These are phyloP conservation scores for Istiophorus platypterus DNA, from an alignment of 2,113 vertebrate species.

Conservation along the genomic window DNA sequence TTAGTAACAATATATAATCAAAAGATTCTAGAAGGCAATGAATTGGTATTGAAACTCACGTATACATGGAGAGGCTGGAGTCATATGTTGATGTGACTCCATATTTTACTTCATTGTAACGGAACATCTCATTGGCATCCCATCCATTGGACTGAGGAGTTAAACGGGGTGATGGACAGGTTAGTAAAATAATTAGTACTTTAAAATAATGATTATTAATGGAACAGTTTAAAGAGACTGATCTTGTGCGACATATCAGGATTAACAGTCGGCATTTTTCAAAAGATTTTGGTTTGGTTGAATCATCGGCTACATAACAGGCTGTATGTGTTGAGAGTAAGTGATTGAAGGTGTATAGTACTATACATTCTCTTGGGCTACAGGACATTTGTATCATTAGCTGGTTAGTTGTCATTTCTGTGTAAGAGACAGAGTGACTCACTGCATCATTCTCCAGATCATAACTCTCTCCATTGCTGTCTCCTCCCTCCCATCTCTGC, in stretches of 20 bases:
- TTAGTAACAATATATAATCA: background rate
- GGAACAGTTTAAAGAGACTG: too few relatives aligned
- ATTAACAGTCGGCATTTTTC: background rate
- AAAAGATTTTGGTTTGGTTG: background rate
- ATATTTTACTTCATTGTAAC: constrained; percentile 93
- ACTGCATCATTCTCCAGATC: constrained; percentile 92
- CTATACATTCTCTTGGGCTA: background rate
- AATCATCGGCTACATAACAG: background rate
- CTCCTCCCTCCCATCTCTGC: constrained; percentile 93
- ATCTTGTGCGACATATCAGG: background rate
- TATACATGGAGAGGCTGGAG: constrained; percentile 93
- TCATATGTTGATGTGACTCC: constrained; percentile 94
- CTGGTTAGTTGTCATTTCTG: background rate
- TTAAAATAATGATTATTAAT: background rate
- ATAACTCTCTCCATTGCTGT: constrained; percentile 91
- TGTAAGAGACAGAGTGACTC: constrained; percentile 34
- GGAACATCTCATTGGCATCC: constrained; percentile 96
- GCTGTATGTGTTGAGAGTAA: background rate
- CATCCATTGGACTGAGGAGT: constrained; percentile 90
- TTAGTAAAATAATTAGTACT: background rate
- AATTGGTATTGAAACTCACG: constrained; percentile 82
- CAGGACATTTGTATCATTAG: background rate
- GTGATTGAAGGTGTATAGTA: background rate
- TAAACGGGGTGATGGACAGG: background rate
- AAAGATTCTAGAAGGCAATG: background rate